Conservation (phyloP, 2,888 invertebrate genomes). For the Pyralis farinalis region DNA sequence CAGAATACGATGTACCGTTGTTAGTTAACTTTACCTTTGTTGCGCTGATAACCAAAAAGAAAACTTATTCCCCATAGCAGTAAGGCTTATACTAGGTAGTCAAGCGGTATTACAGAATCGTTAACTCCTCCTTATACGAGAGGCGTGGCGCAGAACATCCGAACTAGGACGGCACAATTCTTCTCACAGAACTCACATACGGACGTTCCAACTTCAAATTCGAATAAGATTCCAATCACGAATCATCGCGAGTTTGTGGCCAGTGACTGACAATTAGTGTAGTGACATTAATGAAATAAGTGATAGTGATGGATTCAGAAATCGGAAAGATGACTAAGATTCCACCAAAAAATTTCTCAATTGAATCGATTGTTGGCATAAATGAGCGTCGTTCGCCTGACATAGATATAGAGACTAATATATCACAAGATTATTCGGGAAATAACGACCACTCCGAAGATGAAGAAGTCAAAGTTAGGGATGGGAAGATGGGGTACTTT, state of each 20-base stretch:
- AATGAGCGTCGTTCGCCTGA: slow-evolving; percentile 62
- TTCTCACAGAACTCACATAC: slow-evolving; percentile 45
- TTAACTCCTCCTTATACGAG: slow-evolving; percentile 33
- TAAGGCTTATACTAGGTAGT: slow-evolving; percentile 15
- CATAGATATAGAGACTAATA: slow-evolving; percentile 69
- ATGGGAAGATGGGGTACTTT: slow-evolving; percentile 66
- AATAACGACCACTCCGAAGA: slow-evolving; percentile 56
- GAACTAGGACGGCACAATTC: slow-evolving; percentile 29
- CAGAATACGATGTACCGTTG: neutral
- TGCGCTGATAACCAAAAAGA: too few relatives aligned
- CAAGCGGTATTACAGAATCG: slow-evolving; percentile 15
- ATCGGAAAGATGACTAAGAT: slow-evolving; percentile 66
- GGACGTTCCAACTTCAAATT: slow-evolving; percentile 42
- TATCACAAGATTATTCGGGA: slow-evolving; percentile 55
- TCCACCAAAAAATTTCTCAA: slow-evolving; percentile 83
- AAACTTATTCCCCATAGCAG: too few relatives aligned
- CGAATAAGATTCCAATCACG: slow-evolving; percentile 12
- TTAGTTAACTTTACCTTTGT: neutral
- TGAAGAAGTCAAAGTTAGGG: slow-evolving; percentile 60
- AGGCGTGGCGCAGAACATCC: slow-evolving; percentile 41
- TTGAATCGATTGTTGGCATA: slow-evolving; percentile 82
- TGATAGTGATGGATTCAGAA: slow-evolving; percentile 61
- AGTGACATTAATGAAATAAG: slow-evolving; percentile 10
- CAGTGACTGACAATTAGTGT: slow-evolving; percentile 30
- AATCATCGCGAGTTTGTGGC: slow-evolving; percentile 20